Evolutionary conservation across 2,797 vertebrate species (phyloP).

Genomic region (Emydoidea blandingii): DNA sequence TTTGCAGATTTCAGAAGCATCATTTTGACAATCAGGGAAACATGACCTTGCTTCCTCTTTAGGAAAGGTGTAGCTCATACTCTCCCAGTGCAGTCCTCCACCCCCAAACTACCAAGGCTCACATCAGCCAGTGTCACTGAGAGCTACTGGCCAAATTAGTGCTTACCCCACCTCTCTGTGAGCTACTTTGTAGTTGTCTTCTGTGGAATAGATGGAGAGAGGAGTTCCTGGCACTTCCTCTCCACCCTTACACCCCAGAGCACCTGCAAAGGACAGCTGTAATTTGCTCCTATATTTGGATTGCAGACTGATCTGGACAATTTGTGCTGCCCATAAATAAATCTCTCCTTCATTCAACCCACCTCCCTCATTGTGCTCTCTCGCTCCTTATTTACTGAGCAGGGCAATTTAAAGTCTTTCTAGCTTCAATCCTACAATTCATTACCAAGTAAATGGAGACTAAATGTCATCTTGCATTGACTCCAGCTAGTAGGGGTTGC

Average conservation of each 20-base stretch:
- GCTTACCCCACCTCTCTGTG: neutral
- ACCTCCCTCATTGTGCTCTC: neutral
- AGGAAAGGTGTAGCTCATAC: neutral
- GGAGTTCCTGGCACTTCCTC: neutral
- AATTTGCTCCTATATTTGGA: neutral
- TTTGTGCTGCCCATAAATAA: neutral
- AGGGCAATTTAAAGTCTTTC: neutral
- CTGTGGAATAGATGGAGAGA: neutral
- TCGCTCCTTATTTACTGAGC: neutral
- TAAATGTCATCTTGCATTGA: neutral
- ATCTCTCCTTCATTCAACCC: neutral
- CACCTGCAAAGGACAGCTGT: neutral
- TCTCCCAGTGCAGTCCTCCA: neutral
- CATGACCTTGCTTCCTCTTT: neutral
- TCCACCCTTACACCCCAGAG: neutral
- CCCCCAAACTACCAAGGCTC: neutral
- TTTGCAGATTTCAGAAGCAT: neutral
- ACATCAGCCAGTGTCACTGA: slow-evolving; percentile 28
- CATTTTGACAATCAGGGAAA: neutral
- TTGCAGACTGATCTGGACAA: neutral
- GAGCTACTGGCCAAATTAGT: slow-evolving; percentile 30
- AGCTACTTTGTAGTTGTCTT: neutral
- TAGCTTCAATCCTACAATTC: neutral
- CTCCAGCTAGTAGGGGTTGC: neutral
- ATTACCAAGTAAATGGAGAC: neutral